Conservation (phyloP, 2,888 invertebrate species). For the Baronia brevicornis region DNA sequence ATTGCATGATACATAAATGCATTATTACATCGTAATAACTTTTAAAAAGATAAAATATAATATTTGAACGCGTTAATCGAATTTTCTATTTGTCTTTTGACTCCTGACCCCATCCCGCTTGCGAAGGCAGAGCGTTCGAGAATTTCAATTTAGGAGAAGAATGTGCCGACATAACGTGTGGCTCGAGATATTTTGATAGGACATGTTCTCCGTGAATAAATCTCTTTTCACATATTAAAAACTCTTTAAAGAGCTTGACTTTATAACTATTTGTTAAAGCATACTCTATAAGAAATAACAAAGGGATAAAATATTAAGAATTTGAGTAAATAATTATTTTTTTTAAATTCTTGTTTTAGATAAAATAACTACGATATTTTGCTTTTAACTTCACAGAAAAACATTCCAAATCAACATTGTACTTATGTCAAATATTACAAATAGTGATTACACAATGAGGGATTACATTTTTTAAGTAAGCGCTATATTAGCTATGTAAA, state of each 20-base stretch:
- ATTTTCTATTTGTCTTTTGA: conserved; percentile 73
- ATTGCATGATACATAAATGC: no score
- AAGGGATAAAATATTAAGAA: no score
- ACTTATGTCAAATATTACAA: no score
- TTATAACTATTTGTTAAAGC: conserved; percentile 34
- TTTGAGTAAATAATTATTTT: no score
- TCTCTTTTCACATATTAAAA: conserved; percentile 71
- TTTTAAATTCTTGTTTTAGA: no score
- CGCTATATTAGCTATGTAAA: conserved; percentile 16
- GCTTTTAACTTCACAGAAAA: no score
- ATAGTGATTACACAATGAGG: no score
- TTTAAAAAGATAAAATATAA: conserved; percentile 39
- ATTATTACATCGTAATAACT: conserved; percentile 9
- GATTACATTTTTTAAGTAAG: conserved; percentile 30
- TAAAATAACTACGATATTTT: no score
- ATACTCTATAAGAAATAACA: no score
- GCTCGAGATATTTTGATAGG: conserved; percentile 76
- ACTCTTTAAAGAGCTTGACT: conserved; percentile 64
- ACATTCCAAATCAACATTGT: no score
- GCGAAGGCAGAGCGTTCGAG: conserved; percentile 68
- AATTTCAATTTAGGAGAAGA: conserved; percentile 78
- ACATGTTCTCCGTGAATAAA: conserved; percentile 74
- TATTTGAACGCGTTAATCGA: conserved; percentile 68
- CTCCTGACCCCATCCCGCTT: conserved; percentile 62
- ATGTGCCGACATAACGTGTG: conserved; percentile 76